phyloP scores from a whole-genome alignment of 2,797 vertebrate species.

The Molossus alvarezi region DNA sequence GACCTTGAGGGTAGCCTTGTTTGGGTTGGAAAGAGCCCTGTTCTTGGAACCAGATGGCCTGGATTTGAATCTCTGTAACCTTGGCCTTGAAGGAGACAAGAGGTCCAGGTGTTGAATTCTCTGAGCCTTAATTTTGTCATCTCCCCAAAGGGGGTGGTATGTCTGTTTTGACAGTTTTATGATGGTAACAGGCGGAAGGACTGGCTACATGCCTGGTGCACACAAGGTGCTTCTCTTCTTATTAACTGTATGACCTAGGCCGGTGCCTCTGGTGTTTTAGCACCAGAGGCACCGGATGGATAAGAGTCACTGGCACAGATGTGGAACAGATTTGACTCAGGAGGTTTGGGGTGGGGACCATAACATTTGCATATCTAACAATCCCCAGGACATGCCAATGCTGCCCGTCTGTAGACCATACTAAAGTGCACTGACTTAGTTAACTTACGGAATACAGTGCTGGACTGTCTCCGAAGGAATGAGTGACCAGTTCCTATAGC shows the following conservation, averaged over 20 bases:
- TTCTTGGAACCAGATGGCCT: slow-evolving; percentile 5
- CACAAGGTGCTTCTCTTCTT: neutral
- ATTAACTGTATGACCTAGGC: neutral
- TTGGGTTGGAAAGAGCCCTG: slow-evolving; percentile 14
- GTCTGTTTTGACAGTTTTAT: neutral
- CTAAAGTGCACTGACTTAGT: neutral
- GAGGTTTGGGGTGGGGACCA: neutral
- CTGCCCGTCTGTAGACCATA: neutral
- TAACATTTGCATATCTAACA: neutral
- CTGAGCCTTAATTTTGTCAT: slow-evolving; percentile 1
- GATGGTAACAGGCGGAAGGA: neutral
- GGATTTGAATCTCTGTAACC: slow-evolving; percentile 28
- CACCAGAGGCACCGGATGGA: too few relatives aligned
- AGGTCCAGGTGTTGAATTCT: neutral
- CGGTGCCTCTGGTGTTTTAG: neutral
- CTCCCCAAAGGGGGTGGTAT: neutral
- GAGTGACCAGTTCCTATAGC: neutral
- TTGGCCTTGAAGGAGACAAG: neutral
- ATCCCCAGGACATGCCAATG: neutral
- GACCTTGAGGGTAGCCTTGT: neutral
- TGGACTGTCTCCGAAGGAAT: neutral
- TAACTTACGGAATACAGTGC: neutral
- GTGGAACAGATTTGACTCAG: slow-evolving; percentile 1
- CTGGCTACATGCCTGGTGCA: neutral
- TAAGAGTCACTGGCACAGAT: neutral